Evolutionary conservation across 2,797 vertebrate species (phyloP).

Genomic region (Sebastes vulpes): DNA sequence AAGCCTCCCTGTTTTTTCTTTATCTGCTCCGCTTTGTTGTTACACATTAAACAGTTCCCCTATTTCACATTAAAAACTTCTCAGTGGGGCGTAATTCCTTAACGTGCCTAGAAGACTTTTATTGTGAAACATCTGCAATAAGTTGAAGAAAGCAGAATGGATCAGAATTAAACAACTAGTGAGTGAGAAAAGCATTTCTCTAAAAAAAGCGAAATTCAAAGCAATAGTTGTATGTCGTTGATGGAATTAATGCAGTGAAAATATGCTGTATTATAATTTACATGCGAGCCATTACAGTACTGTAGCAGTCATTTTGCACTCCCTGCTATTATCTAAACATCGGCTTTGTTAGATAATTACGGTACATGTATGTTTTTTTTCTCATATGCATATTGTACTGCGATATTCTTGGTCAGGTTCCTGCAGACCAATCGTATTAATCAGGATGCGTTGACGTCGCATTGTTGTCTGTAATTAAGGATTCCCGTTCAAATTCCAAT

Average conservation of each 20-base stretch:
- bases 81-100: background rate
- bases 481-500: constrained; percentile 75
- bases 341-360: background rate
- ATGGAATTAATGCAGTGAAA: constrained; percentile 16
- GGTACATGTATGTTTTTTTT: background rate
- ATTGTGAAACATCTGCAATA: constrained; percentile 9
- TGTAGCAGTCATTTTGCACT: background rate
- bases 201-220: background rate
- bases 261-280: constrained; percentile 13
- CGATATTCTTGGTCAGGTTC: constrained; percentile 17
- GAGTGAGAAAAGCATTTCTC: background rate
- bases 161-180: background rate
- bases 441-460: constrained; percentile 56
- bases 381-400: background rate
- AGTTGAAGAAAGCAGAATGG: background rate
- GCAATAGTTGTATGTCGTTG: background rate
- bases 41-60: background rate
- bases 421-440: constrained; percentile 57
- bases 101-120: background rate
- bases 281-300: background rate
- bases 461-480: constrained; percentile 77
- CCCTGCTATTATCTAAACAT: constrained; percentile 3
- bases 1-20: background rate
- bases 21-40: background rate
- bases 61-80: background rate